A percentile compares a stretch with the other conserved stretches of the same genome.
Conservation (phyloP, 2,888 invertebrate genomes). For the Argyresthia goedartella region DNA sequence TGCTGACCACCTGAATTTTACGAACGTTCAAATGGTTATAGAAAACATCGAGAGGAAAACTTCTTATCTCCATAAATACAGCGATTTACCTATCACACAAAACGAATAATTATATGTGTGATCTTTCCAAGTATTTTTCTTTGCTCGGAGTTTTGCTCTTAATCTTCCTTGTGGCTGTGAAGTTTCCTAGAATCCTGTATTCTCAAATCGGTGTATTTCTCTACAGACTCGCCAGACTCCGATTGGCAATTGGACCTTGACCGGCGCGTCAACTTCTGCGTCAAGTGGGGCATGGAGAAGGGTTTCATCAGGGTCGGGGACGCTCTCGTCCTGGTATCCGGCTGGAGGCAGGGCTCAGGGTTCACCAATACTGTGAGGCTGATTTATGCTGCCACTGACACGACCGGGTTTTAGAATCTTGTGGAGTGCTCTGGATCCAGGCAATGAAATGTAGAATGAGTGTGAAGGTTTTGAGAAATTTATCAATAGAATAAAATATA, state of each 20-base stretch:
- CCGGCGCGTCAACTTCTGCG: slow-evolving; percentile 67
- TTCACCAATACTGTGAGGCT: slow-evolving; percentile 79
- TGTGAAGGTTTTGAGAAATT: not conserved
- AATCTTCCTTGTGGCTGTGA: no score
- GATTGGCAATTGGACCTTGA: slow-evolving; percentile 75
- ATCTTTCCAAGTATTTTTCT: no score
- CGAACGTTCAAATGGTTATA: no score
- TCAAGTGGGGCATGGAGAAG: slow-evolving; percentile 71
- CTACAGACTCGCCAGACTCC: slow-evolving; percentile 40
- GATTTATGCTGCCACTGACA: slow-evolving; percentile 49
- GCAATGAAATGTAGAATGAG: not conserved
- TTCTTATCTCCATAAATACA: no score
- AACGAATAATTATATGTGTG: no score
- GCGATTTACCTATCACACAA: no score
- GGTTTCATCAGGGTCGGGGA: slow-evolving; percentile 78
- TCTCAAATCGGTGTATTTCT: not conserved
- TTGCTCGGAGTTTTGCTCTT: no score
- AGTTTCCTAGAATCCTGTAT: no score
- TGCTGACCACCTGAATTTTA: no score
- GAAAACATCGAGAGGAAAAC: no score
- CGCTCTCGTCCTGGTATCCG: slow-evolving; percentile 78
- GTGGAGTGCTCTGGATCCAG: no score
- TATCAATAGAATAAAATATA: not conserved
- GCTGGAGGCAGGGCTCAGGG: slow-evolving; percentile 77
- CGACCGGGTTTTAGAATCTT: not conserved